phyloP scores from a whole-genome alignment of 2,113 vertebrate genomes.

The Paramisgurnus dabryanus region DNA sequence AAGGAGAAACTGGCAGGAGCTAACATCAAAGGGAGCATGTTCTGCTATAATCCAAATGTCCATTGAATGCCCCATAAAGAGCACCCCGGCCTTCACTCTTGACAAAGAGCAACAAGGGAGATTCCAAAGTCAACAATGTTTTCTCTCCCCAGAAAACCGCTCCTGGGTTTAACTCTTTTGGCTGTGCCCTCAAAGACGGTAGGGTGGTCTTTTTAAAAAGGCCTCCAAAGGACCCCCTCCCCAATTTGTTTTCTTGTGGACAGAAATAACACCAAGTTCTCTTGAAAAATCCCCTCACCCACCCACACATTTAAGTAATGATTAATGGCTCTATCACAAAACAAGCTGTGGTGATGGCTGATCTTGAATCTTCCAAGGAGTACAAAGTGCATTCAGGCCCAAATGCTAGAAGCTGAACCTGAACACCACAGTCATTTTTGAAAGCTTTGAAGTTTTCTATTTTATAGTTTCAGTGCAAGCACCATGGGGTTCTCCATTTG shows the following conservation, averaged over 20 bases:
- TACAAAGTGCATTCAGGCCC: constrained; percentile 60
- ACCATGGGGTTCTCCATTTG: constrained; percentile 44
- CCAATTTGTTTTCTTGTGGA: constrained; percentile 56
- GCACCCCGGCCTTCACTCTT: constrained; percentile 73
- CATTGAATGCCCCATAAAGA: constrained; percentile 73
- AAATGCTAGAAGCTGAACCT: constrained; percentile 62
- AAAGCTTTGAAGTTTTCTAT: constrained; percentile 49
- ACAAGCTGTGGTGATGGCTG: constrained; percentile 62
- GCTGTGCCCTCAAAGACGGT: constrained; percentile 58
- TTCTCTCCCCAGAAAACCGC: constrained; percentile 61
- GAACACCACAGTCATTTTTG: constrained; percentile 60
- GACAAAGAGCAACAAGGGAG: constrained; percentile 76
- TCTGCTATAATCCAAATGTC: constrained; percentile 73
- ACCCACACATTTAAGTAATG: constrained; percentile 70
- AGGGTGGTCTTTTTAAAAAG: constrained; percentile 66
- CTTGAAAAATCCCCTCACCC: constrained; percentile 49
- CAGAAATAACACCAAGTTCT: constrained; percentile 68
- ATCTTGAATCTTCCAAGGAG: constrained; percentile 65
- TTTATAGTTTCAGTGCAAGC: constrained; percentile 60
- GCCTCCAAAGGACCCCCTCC: constrained; percentile 64
- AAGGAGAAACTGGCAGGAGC: constrained; percentile 66
- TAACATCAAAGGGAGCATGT: constrained; percentile 74
- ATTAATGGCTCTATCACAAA: constrained; percentile 65
- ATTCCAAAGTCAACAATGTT: constrained; percentile 80
- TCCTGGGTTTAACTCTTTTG: constrained; percentile 67